phyloP scores from a whole-genome alignment of 2,113 vertebrate genomes.

The Podarcis raffonei region DNA sequence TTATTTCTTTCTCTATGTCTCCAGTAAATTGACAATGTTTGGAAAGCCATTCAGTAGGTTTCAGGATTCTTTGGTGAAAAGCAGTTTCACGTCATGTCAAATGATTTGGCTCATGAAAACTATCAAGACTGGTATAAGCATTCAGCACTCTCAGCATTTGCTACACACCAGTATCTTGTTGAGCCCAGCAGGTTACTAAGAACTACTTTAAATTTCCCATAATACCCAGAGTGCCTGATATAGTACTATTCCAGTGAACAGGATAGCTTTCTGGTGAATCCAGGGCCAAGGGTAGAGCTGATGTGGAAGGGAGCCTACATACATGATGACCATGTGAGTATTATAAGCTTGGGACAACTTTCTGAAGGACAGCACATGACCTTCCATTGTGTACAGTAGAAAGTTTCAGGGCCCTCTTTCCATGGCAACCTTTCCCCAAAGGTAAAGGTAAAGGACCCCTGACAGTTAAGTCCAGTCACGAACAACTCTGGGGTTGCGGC shows the following conservation, averaged over 20 bases:
- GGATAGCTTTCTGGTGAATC: no score
- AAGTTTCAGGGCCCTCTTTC: neutral
- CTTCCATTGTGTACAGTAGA: neutral
- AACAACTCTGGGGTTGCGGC: no score
- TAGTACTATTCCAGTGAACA: neutral
- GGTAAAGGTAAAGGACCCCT: no score
- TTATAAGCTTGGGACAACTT: no score
- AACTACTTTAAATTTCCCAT: neutral
- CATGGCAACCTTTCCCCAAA: neutral
- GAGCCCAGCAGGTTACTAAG: neutral
- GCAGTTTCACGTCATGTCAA: neutral
- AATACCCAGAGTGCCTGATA: neutral
- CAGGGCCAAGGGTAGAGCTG: no score
- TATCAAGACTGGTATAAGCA: no score
- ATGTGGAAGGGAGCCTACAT: neutral
- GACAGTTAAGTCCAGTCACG: no score
- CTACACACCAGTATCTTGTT: neutral
- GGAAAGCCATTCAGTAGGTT: neutral
- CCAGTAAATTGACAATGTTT: neutral
- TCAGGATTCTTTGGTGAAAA: slow-evolving; percentile 1
- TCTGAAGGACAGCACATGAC: neutral
- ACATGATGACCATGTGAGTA: neutral
- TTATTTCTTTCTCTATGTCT: neutral
- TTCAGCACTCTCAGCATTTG: neutral
- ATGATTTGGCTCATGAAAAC: neutral